Evolutionary conservation across 2,113 vertebrate species (phyloP).

Genomic region (Labeo catla): DNA sequence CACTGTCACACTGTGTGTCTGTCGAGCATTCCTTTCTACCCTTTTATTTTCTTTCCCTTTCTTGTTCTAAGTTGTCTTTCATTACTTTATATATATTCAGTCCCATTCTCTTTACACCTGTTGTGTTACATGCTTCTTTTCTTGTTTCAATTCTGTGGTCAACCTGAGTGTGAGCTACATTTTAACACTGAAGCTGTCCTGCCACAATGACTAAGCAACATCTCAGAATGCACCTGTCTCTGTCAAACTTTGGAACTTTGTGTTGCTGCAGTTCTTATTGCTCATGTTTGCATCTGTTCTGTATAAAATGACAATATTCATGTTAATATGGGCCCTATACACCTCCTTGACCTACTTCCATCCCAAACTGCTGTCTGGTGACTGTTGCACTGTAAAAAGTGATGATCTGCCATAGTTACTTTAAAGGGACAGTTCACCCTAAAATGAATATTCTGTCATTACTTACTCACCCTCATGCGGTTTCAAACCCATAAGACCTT

Average conservation of each 20-base stretch:
- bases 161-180: conserved; percentile 69
- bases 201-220: conserved; percentile 39
- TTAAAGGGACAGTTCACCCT: too few species aligned
- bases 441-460: too few species aligned
- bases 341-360: background rate
- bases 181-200: conserved; percentile 65
- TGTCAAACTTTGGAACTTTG: background rate
- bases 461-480: too few species aligned
- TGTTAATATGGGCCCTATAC: background rate
- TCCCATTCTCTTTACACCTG: background rate
- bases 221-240: conserved; percentile 43
- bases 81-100: conserved; percentile 19
- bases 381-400: background rate
- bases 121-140: conserved; percentile 35
- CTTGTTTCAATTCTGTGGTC: conserved; percentile 46
- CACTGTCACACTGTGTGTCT: conserved; percentile 21
- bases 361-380: background rate
- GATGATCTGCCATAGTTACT: too few species aligned
- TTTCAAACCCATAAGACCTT: too few species aligned
- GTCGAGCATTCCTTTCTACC: conserved; percentile 23
- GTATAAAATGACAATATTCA: background rate
- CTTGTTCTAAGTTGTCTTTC: conserved; percentile 24
- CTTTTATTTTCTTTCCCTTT: conserved; percentile 17
- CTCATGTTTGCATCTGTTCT: background rate
- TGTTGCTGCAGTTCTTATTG: background rate